phyloP scores from a whole-genome alignment of 2,797 vertebrate genomes.

The Limosa lapponica region DNA sequence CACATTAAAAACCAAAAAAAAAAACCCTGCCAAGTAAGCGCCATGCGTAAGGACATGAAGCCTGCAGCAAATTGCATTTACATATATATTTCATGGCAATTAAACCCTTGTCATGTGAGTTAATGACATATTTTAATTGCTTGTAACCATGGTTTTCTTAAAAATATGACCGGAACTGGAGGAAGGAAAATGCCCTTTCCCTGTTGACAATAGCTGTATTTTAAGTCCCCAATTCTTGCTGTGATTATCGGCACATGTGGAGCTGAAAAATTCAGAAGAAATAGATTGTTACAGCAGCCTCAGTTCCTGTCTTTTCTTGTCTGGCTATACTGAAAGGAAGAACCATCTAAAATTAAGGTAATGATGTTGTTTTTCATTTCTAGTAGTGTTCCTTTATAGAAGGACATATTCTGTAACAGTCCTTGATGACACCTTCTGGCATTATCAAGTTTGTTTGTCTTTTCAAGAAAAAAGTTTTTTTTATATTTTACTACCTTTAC shows the following conservation, averaged over 20 bases:
- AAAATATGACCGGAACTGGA: constrained; percentile 13
- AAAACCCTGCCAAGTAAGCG: background rate
- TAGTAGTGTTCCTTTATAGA: background rate
- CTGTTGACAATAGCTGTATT: constrained; percentile 8
- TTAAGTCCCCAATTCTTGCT: background rate
- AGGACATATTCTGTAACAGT: background rate
- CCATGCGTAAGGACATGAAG: background rate
- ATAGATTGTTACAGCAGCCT: background rate
- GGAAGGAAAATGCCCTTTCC: constrained; percentile 21
- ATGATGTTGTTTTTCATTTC: background rate
- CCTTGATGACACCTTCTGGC: background rate
- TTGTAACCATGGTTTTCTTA: constrained; percentile 27
- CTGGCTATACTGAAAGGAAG: background rate
- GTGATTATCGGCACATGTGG: background rate
- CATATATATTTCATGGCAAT: constrained; percentile 34
- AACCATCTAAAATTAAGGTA: background rate
- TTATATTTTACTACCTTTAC: background rate
- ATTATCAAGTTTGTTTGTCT: background rate
- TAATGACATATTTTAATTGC: constrained; percentile 51
- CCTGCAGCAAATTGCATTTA: constrained; percentile 25
- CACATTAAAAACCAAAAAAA: background rate
- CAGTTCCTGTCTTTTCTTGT: constrained; percentile 26
- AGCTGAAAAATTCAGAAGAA: background rate
- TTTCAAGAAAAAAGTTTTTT: background rate
- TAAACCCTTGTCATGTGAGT: constrained; percentile 18